Percentiles rank a stretch among this genome's conserved stretches.
These are phyloP conservation scores for Drosophila mercatorum DNA, from an alignment of 2,888 invertebrate genomes.

Conservation along the genomic window DNA sequence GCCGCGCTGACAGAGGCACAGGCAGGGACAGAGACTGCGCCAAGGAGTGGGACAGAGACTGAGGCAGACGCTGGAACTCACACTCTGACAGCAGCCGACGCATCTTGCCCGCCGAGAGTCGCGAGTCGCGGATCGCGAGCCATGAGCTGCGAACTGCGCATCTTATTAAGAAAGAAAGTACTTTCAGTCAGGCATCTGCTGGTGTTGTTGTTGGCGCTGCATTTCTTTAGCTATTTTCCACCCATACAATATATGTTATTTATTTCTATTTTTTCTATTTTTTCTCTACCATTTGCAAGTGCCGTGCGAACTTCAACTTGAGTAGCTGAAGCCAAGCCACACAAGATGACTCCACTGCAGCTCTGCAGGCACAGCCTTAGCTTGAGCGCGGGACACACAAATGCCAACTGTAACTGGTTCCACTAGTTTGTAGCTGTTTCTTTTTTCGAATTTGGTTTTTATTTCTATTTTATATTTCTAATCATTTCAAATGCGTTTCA, in stretches of 20 bases:
- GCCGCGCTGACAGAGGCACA: background rate
- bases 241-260: constrained; percentile 58
- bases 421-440: constrained; percentile 55
- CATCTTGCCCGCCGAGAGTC: constrained; percentile 44
- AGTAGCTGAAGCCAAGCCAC: constrained; percentile 59
- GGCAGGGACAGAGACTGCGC: background rate
- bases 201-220: constrained; percentile 40
- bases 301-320: constrained; percentile 80
- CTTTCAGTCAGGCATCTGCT: constrained; percentile 73
- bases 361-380: constrained; percentile 21
- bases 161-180: constrained; percentile 80
- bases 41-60: constrained; percentile 13
- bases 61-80: constrained; percentile 5
- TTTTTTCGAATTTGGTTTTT: constrained; percentile 30
- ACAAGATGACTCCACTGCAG: constrained; percentile 67
- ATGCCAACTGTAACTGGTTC: constrained; percentile 59
- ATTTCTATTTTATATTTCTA: constrained; percentile 44
- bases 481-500: constrained; percentile 69
- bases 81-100: constrained; percentile 45
- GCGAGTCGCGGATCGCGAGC: constrained; percentile 26
- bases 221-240: constrained; percentile 53
- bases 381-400: constrained; percentile 2
- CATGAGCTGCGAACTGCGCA: constrained; percentile 70
- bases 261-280: constrained; percentile 41
- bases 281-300: constrained; percentile 52